phyloP scores from a whole-genome alignment of 2,113 vertebrate species.

The Labrus mixtus region DNA sequence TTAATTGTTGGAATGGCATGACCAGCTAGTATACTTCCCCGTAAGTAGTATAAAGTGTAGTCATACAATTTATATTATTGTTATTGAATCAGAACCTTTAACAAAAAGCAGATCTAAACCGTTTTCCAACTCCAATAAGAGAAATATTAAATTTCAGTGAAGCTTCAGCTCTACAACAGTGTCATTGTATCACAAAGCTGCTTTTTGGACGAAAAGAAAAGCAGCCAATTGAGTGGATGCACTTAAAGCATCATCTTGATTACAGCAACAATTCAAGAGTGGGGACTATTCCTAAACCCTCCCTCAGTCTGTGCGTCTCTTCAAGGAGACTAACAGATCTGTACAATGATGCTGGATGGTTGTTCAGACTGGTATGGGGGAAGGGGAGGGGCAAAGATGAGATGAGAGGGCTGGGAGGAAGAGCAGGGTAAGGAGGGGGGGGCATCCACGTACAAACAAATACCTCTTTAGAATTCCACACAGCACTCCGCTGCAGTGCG shows the following conservation, averaged over 20 bases:
- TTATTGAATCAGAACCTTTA: no score
- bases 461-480: constrained; percentile 86
- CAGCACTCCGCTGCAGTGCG: constrained; percentile 84
- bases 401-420: constrained; percentile 54
- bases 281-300: not conserved
- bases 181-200: constrained; percentile 38
- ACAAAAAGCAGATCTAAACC: no score
- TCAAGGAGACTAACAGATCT: constrained; percentile 48
- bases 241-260: constrained; percentile 47
- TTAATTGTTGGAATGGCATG: no score
- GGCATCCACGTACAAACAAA: constrained; percentile 82
- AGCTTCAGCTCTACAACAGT: constrained; percentile 3
- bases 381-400: constrained; percentile 13
- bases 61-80: no score
- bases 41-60: no score
- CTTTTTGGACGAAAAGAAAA: constrained; percentile 30
- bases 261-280: constrained; percentile 35
- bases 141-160: constrained; percentile 31
- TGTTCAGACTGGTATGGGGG: constrained; percentile 23
- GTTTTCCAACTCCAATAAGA: no score
- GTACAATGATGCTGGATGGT: constrained; percentile 41
- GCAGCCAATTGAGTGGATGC: constrained; percentile 21
- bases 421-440: constrained; percentile 56
- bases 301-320: constrained; percentile 18
- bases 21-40: no score